phyloP scores from a whole-genome alignment of 2,113 vertebrate genomes.

The Haplochromis vanheusdeni region DNA sequence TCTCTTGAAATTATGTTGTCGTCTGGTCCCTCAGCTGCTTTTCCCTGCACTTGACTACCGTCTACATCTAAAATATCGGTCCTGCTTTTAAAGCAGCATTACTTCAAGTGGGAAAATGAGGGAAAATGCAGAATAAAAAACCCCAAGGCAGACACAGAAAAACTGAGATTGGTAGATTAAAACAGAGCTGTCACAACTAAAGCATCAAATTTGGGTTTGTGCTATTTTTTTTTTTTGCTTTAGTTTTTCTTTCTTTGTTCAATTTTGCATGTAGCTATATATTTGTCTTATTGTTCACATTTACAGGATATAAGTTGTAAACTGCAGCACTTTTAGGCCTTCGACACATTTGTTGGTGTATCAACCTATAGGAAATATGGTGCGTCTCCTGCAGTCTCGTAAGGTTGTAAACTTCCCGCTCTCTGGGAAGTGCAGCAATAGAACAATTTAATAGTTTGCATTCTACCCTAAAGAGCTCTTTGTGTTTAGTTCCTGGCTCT shows the following conservation, averaged over 20 bases:
- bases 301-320: neutral
- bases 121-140: neutral
- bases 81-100: neutral
- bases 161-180: neutral
- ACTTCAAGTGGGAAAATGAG: neutral
- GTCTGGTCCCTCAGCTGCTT: neutral
- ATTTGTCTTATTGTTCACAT: neutral
- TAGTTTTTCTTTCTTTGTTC: neutral
- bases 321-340: neutral
- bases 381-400: neutral
- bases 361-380: neutral
- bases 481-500: neutral
- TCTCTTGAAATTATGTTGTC: neutral
- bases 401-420: neutral
- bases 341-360: neutral
- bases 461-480: conserved; percentile 2
- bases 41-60: neutral
- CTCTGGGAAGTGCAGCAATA: neutral
- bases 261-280: neutral
- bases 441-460: conserved; percentile 17
- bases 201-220: neutral
- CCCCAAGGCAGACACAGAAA: neutral
- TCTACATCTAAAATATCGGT: neutral
- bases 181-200: neutral
- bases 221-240: no score